Evolutionary conservation across 2,113 vertebrate genomes (phyloP).

Genomic region (Podarcis muralis): DNA sequence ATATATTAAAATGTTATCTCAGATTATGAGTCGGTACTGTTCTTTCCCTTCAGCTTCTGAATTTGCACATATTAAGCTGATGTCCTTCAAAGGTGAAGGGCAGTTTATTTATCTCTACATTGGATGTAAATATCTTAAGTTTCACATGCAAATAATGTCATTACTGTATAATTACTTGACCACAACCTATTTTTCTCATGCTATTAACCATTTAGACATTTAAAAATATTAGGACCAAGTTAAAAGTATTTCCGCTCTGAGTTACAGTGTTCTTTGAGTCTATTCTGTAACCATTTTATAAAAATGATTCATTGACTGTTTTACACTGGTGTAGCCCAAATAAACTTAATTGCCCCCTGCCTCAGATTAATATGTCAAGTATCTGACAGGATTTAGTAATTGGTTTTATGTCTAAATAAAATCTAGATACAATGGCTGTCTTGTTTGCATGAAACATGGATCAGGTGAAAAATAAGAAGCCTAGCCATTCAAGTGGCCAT

Average conservation of each 20-base stretch:
- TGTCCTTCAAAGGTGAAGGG: not conserved
- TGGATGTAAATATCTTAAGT: not conserved
- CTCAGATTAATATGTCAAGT: slow-evolving; percentile 40
- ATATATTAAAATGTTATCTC: not conserved
- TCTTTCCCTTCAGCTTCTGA: not conserved
- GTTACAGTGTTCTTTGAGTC: not conserved
- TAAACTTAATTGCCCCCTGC: slow-evolving; percentile 23
- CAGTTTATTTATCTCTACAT: not conserved
- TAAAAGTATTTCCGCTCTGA: not conserved
- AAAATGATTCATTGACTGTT: not conserved
- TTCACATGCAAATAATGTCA: not conserved
- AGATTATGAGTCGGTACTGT: not conserved
- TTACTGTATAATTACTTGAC: not conserved
- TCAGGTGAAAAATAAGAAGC: slow-evolving; percentile 30
- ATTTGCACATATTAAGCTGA: not conserved
- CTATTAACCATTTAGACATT: not conserved
- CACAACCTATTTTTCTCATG: not conserved
- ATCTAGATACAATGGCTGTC: slow-evolving; percentile 40
- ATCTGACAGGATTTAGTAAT: slow-evolving; percentile 37
- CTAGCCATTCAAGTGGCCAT: slow-evolving; percentile 48
- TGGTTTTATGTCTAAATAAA: slow-evolving; percentile 57
- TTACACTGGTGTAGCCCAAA: not conserved
- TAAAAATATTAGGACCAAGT: not conserved
- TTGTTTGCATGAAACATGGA: slow-evolving; percentile 31
- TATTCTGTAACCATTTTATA: not conserved